Conservation (phyloP, 1,140 invertebrate genomes). For the Drosophila pruinosa region DNA sequence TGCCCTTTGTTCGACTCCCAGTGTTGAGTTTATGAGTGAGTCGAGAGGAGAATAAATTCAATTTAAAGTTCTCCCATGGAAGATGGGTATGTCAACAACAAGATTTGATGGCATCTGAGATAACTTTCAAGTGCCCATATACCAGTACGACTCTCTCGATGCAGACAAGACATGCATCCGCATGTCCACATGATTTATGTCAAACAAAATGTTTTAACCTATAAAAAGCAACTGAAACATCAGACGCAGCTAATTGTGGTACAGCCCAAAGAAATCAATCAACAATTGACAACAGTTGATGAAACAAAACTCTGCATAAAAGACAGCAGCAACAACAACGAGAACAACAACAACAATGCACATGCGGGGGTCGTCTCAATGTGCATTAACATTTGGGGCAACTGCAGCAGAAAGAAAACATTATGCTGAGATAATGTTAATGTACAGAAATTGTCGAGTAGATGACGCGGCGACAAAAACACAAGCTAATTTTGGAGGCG, state of each 20-base stretch:
- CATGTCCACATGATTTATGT: constrained; percentile 20
- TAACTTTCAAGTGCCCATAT: background rate
- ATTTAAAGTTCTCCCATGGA: background rate
- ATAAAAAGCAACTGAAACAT: constrained; percentile 34
- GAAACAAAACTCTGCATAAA: constrained; percentile 4
- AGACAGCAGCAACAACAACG: constrained; percentile 13
- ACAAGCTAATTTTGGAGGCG: constrained; percentile 59
- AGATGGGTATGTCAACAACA: background rate
- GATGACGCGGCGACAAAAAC: constrained; percentile 51
- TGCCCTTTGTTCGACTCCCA: background rate
- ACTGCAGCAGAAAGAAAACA: constrained; percentile 22
- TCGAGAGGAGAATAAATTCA: background rate
- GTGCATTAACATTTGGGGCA: constrained; percentile 30
- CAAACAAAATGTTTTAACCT: constrained; percentile 35
- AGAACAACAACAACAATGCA: constrained; percentile 14
- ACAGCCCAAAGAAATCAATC: constrained; percentile 67
- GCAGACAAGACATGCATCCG: background rate
- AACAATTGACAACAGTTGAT: constrained; percentile 67
- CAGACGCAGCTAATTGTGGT: constrained; percentile 53
- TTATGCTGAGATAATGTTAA: constrained; percentile 35
- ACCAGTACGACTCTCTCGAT: background rate
- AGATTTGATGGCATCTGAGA: constrained; percentile 5
- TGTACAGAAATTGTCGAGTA: constrained; percentile 50
- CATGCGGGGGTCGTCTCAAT: constrained; percentile 48
- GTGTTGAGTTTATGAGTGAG: background rate